These are phyloP conservation scores for Limnephilus rhombicus DNA, from an alignment of 2,888 invertebrate genomes.

Conservation along the genomic window DNA sequence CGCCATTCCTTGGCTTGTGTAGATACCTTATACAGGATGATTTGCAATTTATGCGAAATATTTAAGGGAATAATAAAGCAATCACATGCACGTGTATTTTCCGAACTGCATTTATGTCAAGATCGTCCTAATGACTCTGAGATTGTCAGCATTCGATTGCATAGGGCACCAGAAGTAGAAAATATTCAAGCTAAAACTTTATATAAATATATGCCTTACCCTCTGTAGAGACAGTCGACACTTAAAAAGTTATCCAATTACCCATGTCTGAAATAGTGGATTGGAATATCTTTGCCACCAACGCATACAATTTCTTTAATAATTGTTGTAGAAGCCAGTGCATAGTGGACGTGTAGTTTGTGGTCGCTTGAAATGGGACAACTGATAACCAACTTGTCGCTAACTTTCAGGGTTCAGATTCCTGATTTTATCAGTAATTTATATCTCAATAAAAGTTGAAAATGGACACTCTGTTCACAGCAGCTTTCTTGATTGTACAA, in stretches of 20 bases:
- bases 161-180: not conserved
- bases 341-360: too few relatives aligned
- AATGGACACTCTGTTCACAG: not conserved
- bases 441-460: not conserved
- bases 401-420: too few relatives aligned
- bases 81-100: too few relatives aligned
- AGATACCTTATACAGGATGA: not conserved
- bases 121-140: too few relatives aligned
- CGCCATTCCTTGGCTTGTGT: not conserved
- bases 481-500: not conserved
- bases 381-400: too few relatives aligned
- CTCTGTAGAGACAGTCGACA: not conserved
- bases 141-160: not conserved
- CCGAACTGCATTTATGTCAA: too few relatives aligned
- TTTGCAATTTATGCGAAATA: not conserved
- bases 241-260: not conserved
- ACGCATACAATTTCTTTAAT: too few relatives aligned
- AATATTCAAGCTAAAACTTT: not conserved
- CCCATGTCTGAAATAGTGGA: too few relatives aligned
- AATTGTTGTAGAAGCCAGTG: too few relatives aligned
- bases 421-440: not conserved
- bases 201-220: fast-evolving
- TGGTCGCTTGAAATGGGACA: too few relatives aligned
- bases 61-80: not conserved
- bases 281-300: too few relatives aligned